Evolutionary conservation across 2,113 vertebrate species (phyloP).

Genomic region (Hemiscyllium ocellatum): DNA sequence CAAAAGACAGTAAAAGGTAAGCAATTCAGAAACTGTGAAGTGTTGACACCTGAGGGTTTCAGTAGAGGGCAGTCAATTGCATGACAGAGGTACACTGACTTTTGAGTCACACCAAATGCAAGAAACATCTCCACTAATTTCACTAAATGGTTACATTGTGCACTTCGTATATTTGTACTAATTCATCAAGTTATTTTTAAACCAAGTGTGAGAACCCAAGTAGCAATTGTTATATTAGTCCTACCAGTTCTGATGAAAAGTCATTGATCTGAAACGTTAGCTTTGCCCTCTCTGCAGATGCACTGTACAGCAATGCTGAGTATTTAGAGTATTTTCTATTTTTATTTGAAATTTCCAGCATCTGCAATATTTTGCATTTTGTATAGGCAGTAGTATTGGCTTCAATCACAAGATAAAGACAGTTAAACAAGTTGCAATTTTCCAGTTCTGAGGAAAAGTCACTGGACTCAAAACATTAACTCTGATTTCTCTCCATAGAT

Average conservation of each 20-base stretch:
- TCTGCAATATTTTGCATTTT: neutral
- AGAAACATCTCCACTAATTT: neutral
- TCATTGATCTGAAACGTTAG: neutral
- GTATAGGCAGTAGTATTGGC: neutral
- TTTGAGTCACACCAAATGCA: too few species aligned
- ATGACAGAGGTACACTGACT: neutral
- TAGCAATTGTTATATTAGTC: neutral
- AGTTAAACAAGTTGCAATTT: neutral
- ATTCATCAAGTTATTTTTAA: neutral
- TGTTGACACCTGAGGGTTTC: neutral
- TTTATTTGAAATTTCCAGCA: neutral
- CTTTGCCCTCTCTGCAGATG: neutral
- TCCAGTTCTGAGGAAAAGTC: neutral
- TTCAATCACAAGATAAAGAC: neutral
- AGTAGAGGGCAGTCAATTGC: neutral
- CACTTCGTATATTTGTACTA: neutral
- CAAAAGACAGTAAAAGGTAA: neutral
- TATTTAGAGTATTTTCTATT: neutral
- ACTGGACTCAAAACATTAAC: too few species aligned
- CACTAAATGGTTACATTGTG: neutral
- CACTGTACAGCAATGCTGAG: neutral
- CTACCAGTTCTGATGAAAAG: neutral
- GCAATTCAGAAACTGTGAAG: neutral
- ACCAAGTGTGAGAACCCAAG: neutral
- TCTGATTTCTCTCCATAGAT: too few species aligned